These are phyloP conservation scores for Eudorcas thomsonii DNA, from an alignment of 2,113 vertebrate species.

Conservation along the genomic window DNA sequence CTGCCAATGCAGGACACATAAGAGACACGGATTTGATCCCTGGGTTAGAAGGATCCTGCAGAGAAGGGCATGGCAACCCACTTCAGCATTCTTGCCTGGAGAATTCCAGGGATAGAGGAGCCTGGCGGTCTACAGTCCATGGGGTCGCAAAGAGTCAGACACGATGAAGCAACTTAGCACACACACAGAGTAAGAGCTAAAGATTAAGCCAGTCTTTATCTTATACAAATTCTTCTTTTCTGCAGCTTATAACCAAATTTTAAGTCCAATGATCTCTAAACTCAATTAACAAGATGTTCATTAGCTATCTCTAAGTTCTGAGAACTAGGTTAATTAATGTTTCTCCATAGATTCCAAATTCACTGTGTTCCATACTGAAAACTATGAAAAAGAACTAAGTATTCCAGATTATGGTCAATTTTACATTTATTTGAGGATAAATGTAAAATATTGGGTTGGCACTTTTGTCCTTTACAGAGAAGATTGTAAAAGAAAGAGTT, in stretches of 20 bases:
- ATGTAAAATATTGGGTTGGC: not conserved
- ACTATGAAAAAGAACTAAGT: not conserved
- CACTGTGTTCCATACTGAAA: not conserved
- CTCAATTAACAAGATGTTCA: too few relatives aligned
- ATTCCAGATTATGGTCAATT: not conserved
- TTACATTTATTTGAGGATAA: not conserved
- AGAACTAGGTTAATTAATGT: not conserved
- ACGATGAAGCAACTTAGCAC: not conserved
- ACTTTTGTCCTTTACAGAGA: not conserved
- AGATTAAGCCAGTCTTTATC: not conserved
- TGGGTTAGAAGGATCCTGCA: not conserved
- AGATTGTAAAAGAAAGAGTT: not conserved
- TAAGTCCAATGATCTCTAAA: not conserved
- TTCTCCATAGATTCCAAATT: not conserved
- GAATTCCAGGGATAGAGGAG: not conserved
- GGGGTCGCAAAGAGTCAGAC: not conserved
- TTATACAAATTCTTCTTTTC: not conserved
- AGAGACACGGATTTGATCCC: not conserved
- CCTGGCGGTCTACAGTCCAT: not conserved
- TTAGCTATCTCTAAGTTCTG: not conserved
- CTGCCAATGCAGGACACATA: not conserved
- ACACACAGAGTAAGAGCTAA: not conserved
- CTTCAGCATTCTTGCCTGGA: not conserved
- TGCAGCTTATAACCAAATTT: not conserved
- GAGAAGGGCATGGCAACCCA: not conserved